These are phyloP conservation scores for Melanocharis versteri DNA, from an alignment of 2,113 vertebrate species.

Conservation along the genomic window DNA sequence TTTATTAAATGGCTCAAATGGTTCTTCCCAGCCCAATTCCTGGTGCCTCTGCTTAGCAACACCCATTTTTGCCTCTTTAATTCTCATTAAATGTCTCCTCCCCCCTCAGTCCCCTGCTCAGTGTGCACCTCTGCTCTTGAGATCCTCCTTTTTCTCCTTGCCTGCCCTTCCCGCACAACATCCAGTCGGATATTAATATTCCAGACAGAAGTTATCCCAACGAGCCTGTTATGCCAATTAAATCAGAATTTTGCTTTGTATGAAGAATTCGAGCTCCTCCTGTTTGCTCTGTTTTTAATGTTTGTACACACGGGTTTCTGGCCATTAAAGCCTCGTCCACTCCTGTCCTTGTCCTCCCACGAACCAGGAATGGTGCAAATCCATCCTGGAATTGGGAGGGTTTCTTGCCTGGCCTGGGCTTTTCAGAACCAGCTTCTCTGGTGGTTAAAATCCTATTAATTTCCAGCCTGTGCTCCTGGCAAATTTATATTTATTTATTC, in stretches of 20 bases:
- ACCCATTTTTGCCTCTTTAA: not conserved
- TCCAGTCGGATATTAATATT: slow-evolving; percentile 4
- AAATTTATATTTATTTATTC: slow-evolving; percentile 24
- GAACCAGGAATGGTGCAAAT: not conserved
- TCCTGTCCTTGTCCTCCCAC: slow-evolving; percentile 33
- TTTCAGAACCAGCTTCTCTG: not conserved
- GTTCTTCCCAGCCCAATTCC: not conserved
- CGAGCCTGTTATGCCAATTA: not conserved
- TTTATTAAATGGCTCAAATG: not conserved
- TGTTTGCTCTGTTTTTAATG: not conserved
- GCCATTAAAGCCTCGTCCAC: not conserved
- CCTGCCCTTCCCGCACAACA: not conserved
- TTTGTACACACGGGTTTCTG: not conserved
- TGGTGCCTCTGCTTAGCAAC: not conserved
- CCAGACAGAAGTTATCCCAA: not conserved
- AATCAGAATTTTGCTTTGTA: not conserved
- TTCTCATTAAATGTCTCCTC: not conserved
- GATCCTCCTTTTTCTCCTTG: not conserved
- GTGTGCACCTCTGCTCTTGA: not conserved
- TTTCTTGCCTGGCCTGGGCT: not conserved
- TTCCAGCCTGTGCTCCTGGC: not conserved
- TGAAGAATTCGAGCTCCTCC: not conserved
- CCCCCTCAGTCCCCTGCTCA: not conserved
- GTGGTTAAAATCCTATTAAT: slow-evolving; percentile 3
- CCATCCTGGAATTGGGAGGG: not conserved